Evolutionary conservation across 2,113 vertebrate species (phyloP).

Genomic region (Callorhinus ursinus): DNA sequence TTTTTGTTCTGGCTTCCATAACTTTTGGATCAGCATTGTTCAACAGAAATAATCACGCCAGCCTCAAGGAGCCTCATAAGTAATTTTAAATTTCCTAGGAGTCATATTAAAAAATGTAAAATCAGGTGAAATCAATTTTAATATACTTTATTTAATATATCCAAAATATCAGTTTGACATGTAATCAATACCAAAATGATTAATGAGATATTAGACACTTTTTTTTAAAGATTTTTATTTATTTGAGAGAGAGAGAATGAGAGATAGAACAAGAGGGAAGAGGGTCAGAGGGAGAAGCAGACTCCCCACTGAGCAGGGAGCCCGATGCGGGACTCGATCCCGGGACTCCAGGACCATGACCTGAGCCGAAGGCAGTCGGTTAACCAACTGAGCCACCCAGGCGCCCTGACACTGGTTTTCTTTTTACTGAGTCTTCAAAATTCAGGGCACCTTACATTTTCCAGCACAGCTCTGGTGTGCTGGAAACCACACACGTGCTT

Average conservation of each 20-base stretch:
- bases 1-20: background rate
- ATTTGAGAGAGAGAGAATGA: too few species aligned
- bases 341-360: too few species aligned
- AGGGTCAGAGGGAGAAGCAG: too few species aligned
- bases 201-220: background rate
- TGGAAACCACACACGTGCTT: background rate
- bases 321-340: too few species aligned
- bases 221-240: too few species aligned
- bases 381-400: too few species aligned
- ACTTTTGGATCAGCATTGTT: background rate
- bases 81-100: background rate
- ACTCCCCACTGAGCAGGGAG: too few species aligned
- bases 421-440: background rate
- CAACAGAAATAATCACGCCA: background rate
- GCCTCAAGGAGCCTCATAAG: background rate
- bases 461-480: background rate
- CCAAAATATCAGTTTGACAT: background rate
- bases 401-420: background rate
- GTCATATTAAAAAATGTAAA: background rate
- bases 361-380: too few species aligned
- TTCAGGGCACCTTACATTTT: background rate
- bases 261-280: too few species aligned
- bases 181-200: background rate
- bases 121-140: background rate
- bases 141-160: background rate